Base-by-base conservation (phyloP, 2,888 invertebrate genomes). In the Mechanitis messenoides region DNA sequence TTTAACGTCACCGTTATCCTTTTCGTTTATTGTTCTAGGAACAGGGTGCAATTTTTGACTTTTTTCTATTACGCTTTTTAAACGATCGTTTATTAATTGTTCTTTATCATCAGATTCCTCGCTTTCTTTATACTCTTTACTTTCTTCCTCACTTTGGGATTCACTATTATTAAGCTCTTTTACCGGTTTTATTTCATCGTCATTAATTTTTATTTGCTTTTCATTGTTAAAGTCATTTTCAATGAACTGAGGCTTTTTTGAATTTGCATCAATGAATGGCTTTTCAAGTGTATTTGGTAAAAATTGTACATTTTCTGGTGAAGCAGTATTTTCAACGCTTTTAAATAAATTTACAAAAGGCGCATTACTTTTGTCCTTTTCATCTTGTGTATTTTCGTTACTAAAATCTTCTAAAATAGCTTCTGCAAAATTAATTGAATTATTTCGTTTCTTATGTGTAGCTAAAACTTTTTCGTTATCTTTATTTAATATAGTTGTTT, bases 181-280 rank as follows among this genome's bases (percentile, higher is more conserved):
- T 7, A 89, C 89, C 53, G 90, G 88, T 71, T 80, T 86, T 2
- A 87, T 74, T 77, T 87, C 86, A 35, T 77, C 87, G 47, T 85
- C 83, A 68, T 87, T 83, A 56, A 84, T 79, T 42, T 75, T 72
- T 50, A 77, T 70, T 55, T 76, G 72, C 62, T 71, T 68, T 64
- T 70, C 53, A 66, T 63, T 55, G 67, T 72, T 55, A 60, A 69
- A 62, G 68, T 61, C 59, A 68, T 68, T 55, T 72, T 65, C 68
- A 59, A 73, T 71, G 47, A 71, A 71, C 42, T 69, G 67, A 60
- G 75, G 64, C 58, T 69, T 73, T 35, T 62, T 70, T 20, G 35
- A 45, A 33, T 47, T 58, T 33, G 59, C 56, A 7, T 62, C 45
- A 20, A 38, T 55, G 45, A 38, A 53, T 31, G 58, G 56, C 45